Base-by-base conservation (phyloP, 2,888 invertebrate species). In the Gymnoscelis rufifasciata region DNA sequence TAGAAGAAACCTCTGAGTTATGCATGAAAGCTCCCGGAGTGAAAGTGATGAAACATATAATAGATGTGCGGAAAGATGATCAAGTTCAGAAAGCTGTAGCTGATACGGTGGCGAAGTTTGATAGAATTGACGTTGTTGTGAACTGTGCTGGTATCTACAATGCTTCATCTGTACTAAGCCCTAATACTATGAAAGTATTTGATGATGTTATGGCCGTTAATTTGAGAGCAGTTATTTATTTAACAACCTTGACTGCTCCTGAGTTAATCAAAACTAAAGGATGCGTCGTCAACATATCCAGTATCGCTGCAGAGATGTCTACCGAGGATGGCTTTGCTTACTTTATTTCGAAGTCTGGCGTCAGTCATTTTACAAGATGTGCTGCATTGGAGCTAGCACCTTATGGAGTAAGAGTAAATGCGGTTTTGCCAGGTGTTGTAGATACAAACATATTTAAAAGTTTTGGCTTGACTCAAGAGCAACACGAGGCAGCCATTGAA, bases 301-400 rank as follows among this genome's bases (percentile, higher is more conserved):
- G 73, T 51, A 37, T 62, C 1, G 19, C 48, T 0, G 48, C 52
- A 27, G 24, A 43, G 5, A 8, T 53, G 2, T 35, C 49, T 23
- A 31, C 49, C 1, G 30, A 48, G 8, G 36, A 51, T 11, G 19
- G 7, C 30, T 38, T 65, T 24, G 54, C 62, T 7, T 95, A 95
- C 68, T 80, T 83, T 51, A 91, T 94, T 87, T 91, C 93, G 14
- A 94, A 95, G 77, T 84, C 92, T 19, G 93, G 93, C 10, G 62
- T 94, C 11, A 92, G 93, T 72, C 94, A 94, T 66, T 90, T 95
- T 54, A 95, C 94, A 1, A 83, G 90, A 61, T 92, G 92, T 67
- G 78, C 90, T n/a, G 94, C 95, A 14, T 68, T 93, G 37, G 94
- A 92, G 52, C 66, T 92, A 33, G 91, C 90, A 47, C 51, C 71